These are phyloP conservation scores for Automeris io DNA, from an alignment of 2,888 invertebrate species.

Conservation along the genomic window DNA sequence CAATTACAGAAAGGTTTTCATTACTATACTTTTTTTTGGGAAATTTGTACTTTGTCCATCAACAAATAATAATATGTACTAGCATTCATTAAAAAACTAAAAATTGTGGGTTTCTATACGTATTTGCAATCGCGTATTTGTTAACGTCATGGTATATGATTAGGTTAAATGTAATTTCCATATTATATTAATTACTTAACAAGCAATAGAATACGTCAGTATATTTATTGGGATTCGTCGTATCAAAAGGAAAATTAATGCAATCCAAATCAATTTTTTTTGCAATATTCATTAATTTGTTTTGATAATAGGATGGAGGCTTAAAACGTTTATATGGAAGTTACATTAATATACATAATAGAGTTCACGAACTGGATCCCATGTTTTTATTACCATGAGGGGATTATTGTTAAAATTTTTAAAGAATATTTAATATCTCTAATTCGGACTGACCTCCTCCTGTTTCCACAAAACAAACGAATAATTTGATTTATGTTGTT, in stretches of 20 bases:
- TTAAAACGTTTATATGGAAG: conserved; percentile 43
- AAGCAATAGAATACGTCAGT: too few species aligned
- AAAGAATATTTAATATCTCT: conserved; percentile 38
- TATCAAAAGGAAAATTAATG: too few species aligned
- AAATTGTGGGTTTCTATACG: too few species aligned
- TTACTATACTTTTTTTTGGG: too few species aligned
- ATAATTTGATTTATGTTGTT: conserved; percentile 35
- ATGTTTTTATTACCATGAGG: conserved; percentile 55
- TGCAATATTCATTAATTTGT: too few species aligned
- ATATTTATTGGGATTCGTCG: too few species aligned
- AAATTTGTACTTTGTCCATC: too few species aligned
- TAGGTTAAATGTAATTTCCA: conserved; percentile 49
- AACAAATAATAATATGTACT: too few species aligned
- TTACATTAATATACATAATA: conserved; percentile 37
- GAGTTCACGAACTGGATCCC: conserved; percentile 20
- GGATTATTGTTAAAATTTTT: conserved; percentile 42
- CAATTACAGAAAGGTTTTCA: too few species aligned
- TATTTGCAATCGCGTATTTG: too few species aligned
- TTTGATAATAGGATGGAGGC: conserved; percentile 25
- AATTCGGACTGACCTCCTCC: conserved; percentile 67
- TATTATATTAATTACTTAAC: conserved; percentile 26
- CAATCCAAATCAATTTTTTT: too few species aligned
- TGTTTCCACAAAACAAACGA: conserved; percentile 59
- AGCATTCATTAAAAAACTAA: too few species aligned
- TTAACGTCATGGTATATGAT: conserved; percentile 3